Evolutionary conservation across 2,113 vertebrate genomes (phyloP).

Genomic region (Ageneiosus marmoratus): DNA sequence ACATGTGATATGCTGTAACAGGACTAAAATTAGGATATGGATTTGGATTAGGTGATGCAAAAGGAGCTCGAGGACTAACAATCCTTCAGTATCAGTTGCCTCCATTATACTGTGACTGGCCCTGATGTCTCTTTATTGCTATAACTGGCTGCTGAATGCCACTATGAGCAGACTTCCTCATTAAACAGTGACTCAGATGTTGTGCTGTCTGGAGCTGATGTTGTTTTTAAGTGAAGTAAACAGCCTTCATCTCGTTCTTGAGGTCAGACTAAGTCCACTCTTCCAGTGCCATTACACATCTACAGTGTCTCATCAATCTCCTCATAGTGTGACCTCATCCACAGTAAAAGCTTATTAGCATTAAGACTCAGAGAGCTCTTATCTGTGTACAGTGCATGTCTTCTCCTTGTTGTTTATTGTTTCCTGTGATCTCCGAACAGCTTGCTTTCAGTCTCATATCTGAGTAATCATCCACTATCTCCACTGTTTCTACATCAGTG

Average conservation of each 20-base stretch:
- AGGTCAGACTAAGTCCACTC: constrained; percentile 6
- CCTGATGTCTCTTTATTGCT: not conserved
- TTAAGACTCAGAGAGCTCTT: not conserved
- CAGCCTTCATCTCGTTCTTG: constrained; percentile 19
- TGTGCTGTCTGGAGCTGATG: not conserved
- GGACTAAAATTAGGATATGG: not conserved
- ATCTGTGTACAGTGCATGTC: not conserved
- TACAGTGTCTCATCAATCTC: not conserved
- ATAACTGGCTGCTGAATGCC: not conserved
- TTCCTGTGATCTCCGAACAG: not conserved
- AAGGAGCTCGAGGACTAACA: not conserved
- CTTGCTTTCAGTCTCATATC: not conserved
- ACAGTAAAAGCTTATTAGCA: constrained; percentile 1
- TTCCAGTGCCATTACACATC: not conserved
- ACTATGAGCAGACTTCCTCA: not conserved
- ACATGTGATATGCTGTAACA: not conserved
- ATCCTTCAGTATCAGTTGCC: not conserved
- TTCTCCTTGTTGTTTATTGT: not conserved
- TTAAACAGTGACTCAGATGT: constrained; percentile 9
- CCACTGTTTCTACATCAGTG: constrained; percentile 1
- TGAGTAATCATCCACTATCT: constrained; percentile 15
- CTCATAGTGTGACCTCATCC: not conserved
- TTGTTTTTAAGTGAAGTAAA: constrained; percentile 12
- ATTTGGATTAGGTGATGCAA: not conserved
- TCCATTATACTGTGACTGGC: not conserved